Base-by-base conservation (phyloP, 1,140 invertebrate genomes). In the Drosophila ironensis region DNA sequence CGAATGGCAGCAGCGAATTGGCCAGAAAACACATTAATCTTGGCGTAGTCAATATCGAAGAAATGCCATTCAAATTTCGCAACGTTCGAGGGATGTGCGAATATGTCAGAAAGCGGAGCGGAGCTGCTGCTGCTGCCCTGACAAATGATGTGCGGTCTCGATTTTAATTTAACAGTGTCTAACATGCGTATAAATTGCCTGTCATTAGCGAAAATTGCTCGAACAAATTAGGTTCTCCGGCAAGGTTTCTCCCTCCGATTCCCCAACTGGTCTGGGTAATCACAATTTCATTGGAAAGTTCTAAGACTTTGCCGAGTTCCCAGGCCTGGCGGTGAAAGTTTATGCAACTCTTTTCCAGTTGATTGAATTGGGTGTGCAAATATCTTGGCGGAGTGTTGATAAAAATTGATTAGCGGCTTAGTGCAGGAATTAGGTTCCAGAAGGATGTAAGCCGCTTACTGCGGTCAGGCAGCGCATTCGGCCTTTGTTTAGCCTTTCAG, bases 161-260 rank as follows among this genome's bases (percentile, higher is more conserved):
- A 25, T 52, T 78, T 72, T 59, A 80, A 78, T 80, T 78, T 78
- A 38, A 70, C 28, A 72, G 40, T 60, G 40, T 46, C 38, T 64
- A 71, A 50, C 46, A 30, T 20, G 12, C 69, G 63, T 68, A 53
- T 56, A 80, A 78, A 80, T 73, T 68, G 74, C 51, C 37, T 46
- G 54, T 78, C 74, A 78, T 78, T 78, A 73, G 69, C 63, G n/a
- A 41, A 69, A 78, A 61, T 72, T 61, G 53, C 50, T 27, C 3
- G 48, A 33, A 8, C n/a, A 28, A 59, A 33, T 35, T 41, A n/a
- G 6, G 37, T 4, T 11, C 14, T 9, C 1, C 19, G 53, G 2
- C 11, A 44, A 37, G 16, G 51, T 41, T 5, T 35, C 35, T n/a
- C n/a, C n/a, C n/a, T n/a, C n/a, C n/a, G n/a, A n/a, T n/a, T n/a